Evolutionary conservation across 2,888 invertebrate genomes (phyloP).

Genomic region (Hecatera dysodea): DNA sequence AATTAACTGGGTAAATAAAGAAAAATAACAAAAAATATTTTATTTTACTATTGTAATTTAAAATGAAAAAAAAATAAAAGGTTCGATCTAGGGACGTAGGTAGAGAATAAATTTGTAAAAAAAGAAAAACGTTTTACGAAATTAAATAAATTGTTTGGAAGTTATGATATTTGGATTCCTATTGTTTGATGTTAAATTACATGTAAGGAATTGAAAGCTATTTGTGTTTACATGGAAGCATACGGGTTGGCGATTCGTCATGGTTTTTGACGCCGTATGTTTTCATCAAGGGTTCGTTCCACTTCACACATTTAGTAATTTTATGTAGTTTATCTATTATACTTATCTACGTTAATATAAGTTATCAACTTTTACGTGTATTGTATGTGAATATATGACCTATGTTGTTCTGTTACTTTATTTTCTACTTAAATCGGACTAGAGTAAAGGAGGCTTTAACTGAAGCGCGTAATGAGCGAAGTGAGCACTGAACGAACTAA

Average conservation of each 20-base stretch:
- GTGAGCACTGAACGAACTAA: neutral
- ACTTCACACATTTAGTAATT: conserved; percentile 28
- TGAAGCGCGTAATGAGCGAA: conserved; percentile 21
- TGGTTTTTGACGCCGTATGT: conserved; percentile 41
- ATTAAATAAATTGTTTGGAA: conserved; percentile 35
- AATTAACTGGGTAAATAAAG: conserved; percentile 67
- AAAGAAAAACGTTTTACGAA: conserved; percentile 37
- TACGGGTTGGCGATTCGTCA: conserved; percentile 42
- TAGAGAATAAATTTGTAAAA: conserved; percentile 80
- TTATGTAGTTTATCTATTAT: conserved; percentile 14
- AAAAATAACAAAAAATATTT: conserved; percentile 69
- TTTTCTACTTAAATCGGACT: conserved; percentile 52
- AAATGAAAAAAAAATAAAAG: conserved; percentile 70
- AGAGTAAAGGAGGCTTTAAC: conserved; percentile 48
- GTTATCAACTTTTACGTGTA: conserved; percentile 43
- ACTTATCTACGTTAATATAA: conserved; percentile 11
- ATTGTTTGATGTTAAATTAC: conserved; percentile 41
- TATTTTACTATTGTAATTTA: conserved; percentile 81
- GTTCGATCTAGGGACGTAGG: conserved; percentile 79
- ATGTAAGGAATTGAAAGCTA: conserved; percentile 68
- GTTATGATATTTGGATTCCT: conserved; percentile 30
- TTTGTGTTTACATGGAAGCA: conserved; percentile 60
- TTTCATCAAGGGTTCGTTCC: conserved; percentile 38
- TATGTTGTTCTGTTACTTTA: conserved; percentile 35
- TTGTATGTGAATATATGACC: conserved; percentile 29